Base-by-base conservation (phyloP, 2,888 invertebrate species). In the Plebejus anna region DNA sequence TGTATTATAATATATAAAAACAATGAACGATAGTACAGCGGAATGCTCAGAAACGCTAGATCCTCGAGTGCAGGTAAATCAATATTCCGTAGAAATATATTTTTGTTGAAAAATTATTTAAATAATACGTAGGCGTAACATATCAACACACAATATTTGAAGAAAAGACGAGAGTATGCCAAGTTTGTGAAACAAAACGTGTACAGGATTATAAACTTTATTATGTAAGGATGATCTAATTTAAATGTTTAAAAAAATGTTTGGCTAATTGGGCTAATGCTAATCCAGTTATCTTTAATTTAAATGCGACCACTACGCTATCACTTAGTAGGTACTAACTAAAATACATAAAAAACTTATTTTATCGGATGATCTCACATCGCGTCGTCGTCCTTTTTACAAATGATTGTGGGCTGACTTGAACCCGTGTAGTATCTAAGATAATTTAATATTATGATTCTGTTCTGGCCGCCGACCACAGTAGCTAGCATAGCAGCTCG, bases 21-120 rank as follows among this genome's bases (percentile, higher is more conserved):
- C 86, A 89, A 95, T 95, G 95, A 95, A 94, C 88, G 95, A 95
- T 89, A 94, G 92, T 92, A 92, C 93, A 79, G 90, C 93, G 77
- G 95, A 95, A 89, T 94, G 93, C 88, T 94, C 95, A 84, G 97
- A 97, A 94, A 95, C 96, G 81, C 96, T 97, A 86, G 97, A 97
- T 94, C 97, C 97, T 77, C 94, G 97, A 89, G 97, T 97, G 85
- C 97, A 97, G 95, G 96, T 96, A 92, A 90, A 91, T 89, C 89
- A 83, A 89, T 90, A 88, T 83, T 87, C 85, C 86, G 86, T 80
- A 84, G 82, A 81, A 80, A 75, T 66, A 76, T 28, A 77, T 75
- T 75, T 79, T 77, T 76, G 78, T 78, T 77, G 77, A 77, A 79
- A 80, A 80, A 81, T 80, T 79, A 79, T 71, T 42, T 75, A 77